Base-by-base conservation (phyloP, 1,140 invertebrate genomes). In the Lepeophtheirus salmonis region DNA sequence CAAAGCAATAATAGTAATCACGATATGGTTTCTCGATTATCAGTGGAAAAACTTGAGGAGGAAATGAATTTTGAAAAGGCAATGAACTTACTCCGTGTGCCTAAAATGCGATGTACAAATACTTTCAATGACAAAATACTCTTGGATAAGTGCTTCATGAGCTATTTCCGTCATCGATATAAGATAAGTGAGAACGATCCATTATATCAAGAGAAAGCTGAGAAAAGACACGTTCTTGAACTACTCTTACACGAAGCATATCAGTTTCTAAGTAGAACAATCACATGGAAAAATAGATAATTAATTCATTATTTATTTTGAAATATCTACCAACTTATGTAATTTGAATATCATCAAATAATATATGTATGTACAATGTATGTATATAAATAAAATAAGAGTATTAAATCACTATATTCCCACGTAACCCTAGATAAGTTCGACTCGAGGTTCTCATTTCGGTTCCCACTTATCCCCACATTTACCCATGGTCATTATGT, bases 21-120 rank as follows among this genome's bases (percentile, higher is more conserved):
- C n/a, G n/a, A n/a, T n/a, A n/a, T n/a, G n/a, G n/a, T n/a, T n/a
- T n/a, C 30, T 54, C 52, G 52, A 21, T 54, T 20, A 2, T 21
- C 52, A 14, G 23, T 24, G 2, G 52, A 54, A 3, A 54, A 23
- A 13, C 16, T 54, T 14, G 23, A 54, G 2, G 52, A 54, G 52
- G 52, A 54, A 24, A 54, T 54, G 52, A 54, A 23, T 23, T n/a
- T 24, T 2, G 52, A 54, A 4, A 54, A 54, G 52, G 52, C 52
- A 16, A 18, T 54, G 13, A 54, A 20, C 2, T 16, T 54, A 14
- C 52, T 54, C 17, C 20, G 23, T 12, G 2, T 54, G 3, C 52
- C 52, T 20, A 54, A 54, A 13, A 12, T n/a, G 2, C 20, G 52
- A 54, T 54, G 18, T 2, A 54, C 20, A 3, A 24, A n/a, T 13